Evolutionary conservation across 1,140 invertebrate genomes (phyloP).

Genomic region (Musca vetustissima): DNA sequence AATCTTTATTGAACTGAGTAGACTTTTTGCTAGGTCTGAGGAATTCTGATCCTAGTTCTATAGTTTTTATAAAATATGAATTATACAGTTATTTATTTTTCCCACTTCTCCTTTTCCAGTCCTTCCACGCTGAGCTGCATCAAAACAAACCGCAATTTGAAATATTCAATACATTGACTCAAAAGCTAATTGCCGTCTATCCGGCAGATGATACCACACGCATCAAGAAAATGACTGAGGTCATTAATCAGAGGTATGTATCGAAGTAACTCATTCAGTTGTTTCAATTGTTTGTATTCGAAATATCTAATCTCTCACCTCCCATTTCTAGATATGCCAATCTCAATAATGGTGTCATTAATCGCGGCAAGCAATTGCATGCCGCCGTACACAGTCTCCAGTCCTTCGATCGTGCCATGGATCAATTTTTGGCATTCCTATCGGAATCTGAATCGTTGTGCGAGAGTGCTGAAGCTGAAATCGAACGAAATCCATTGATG

Average conservation of each 20-base stretch:
- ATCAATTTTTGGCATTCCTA: constrained; percentile 85
- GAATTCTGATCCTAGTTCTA: too few relatives aligned
- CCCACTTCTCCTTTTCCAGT: constrained; percentile 64
- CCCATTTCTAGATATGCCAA: constrained; percentile 54
- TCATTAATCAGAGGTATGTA: constrained; percentile 79
- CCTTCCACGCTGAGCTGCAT: constrained; percentile 86
- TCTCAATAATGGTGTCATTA: constrained; percentile 64
- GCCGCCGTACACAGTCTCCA: constrained; percentile 86
- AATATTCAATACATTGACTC: constrained; percentile 85
- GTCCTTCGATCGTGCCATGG: constrained; percentile 87
- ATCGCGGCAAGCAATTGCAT: constrained; percentile 83
- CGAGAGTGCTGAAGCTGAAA: constrained; percentile 80
- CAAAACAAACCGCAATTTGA: constrained; percentile 92
- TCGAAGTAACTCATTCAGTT: too few relatives aligned
- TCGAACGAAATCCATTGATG: constrained; percentile 62
- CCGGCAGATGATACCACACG: constrained; percentile 88
- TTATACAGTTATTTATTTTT: constrained; percentile 11
- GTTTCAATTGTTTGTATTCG: too few relatives aligned
- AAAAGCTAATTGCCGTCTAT: constrained; percentile 87
- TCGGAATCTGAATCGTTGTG: constrained; percentile 87
- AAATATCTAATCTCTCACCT: too few relatives aligned
- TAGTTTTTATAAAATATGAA: too few relatives aligned
- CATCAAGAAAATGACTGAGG: constrained; percentile 82
- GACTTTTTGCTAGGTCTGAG: too few relatives aligned
- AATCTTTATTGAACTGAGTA: too few relatives aligned